Base-by-base conservation (phyloP, 2,113 vertebrate species). In the Desmodus rotundus region DNA sequence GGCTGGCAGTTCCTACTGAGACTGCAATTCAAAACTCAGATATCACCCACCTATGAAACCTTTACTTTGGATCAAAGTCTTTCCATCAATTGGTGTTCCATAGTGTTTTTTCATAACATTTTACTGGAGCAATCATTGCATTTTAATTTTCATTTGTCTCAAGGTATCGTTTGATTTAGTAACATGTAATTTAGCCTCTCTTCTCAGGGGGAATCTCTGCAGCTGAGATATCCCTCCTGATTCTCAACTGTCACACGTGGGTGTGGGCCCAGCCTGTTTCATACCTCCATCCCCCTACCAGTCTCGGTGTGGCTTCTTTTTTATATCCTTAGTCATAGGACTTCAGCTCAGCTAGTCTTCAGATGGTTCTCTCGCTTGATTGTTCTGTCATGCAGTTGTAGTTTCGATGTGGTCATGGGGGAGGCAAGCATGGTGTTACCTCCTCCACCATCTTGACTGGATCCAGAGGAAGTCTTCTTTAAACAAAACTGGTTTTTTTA, bases 21-120 rank as follows among this genome's bases (percentile, higher is more conserved):
- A 73, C 77, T 96, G 96, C 61, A 95, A 9, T 63, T 91, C 78
- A 86, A 10, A 77, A 38, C 85, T 94, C 45, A 85, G 50, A 63
- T 94, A 52, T 82, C 61, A 95, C 54, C 83, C 8, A 50, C 41
- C 19, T 47, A 26, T 52, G 89, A 87, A 94, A 82, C 8, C 68
- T 96, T 41, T 87, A 80, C 56, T 73, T 41, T 84, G 47, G 5
- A 33, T 70, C 36, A 68, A 56, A 10, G 38, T 67, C 58, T 86
- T 94, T 83, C 43, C 19, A 92, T 87, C 50, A 84, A 10, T 38
- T 83, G 22, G 10, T 89, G 45, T 5, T 85, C 52, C 67, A 77
- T 47, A 61, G 38, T 78, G 15, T 45, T 87, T 73, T 81, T 52
- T 61, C 28, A n/a, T 58, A 43, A 84, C 28, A 61, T 58, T 88